A percentile compares a stretch with the other conserved stretches of the same genome.
These are phyloP conservation scores for Alethe diademata DNA, from an alignment of 2,113 vertebrate species.

Conservation along the genomic window DNA sequence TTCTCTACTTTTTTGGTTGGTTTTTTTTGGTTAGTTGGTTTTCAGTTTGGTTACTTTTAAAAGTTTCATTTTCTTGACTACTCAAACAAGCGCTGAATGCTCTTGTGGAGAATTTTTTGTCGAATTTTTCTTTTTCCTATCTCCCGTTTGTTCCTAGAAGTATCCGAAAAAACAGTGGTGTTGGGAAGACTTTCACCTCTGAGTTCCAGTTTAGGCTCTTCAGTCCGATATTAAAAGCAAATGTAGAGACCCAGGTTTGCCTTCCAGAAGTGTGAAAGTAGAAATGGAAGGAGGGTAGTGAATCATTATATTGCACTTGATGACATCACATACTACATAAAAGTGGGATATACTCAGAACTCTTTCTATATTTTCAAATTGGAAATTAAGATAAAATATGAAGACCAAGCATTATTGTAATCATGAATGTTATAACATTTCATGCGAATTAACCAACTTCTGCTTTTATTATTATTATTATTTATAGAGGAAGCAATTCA, in stretches of 20 bases:
- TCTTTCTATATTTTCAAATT: not conserved
- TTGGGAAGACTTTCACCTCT: not conserved
- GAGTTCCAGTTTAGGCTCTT: not conserved
- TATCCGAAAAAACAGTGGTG: not conserved
- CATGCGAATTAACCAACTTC: not conserved
- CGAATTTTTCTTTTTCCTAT: not conserved
- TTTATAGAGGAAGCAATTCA: not conserved
- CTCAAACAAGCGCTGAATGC: not conserved
- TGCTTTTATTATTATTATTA: not conserved
- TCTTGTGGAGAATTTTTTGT: not conserved
- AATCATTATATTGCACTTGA: not conserved
- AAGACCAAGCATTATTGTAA: not conserved
- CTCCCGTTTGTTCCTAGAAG: not conserved
- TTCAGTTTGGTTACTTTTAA: not conserved
- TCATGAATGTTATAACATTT: not conserved
- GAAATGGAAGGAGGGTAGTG: not conserved
- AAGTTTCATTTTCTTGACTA: not conserved
- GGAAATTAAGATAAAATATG: not conserved
- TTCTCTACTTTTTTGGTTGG: not conserved
- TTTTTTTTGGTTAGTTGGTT: accelerated
- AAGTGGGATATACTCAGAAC: not conserved
- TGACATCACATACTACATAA: not conserved
- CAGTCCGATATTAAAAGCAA: not conserved
- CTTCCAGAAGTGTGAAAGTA: not conserved
- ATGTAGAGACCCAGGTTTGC: not conserved